Base-by-base conservation (phyloP, 2,113 vertebrate species). In the Brienomyrus brachyistius region DNA sequence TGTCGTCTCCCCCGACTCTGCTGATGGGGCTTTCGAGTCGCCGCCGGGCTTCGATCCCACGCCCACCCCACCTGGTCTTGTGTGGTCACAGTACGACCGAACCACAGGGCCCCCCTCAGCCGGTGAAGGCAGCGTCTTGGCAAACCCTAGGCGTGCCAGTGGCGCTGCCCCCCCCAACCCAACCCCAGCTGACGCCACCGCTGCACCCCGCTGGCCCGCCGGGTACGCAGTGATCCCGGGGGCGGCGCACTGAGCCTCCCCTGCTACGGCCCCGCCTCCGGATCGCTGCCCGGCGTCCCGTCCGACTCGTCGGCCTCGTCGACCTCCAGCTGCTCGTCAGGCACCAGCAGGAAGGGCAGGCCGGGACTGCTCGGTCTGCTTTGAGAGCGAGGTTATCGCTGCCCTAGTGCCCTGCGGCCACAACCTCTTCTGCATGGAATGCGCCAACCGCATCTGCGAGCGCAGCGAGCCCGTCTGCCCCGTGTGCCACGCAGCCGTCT, bases 341-440 rank as follows among this genome's bases (percentile, higher is more conserved):
- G 96, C 13, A 93, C 96, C 92, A 95, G 97, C 93, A 92, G 97
- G n/a, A 98, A 98, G 91, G 97, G 97, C 95, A 98, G 97, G 97
- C 93, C 97, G 98, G 50, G 98, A 98, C 91, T 99, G 97, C 94
- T 97, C 97, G 0, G 96, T 99, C 91, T 99, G 98, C 93, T 97
- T 98, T 0, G 98, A 99, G 96, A 98, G 97, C n/a, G 97, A 98
- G 88, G 98, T 99, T 90, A 98, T 98, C 51, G 98, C 98, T 0
- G 98, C 98, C 5, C 94, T 98, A 86, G 97, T 98, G 89, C 97
- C 97, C 92, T 98, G 97, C 15, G 97, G 97, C 54, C 97, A 98
- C 94, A 98, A 98, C 94, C 96, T 98, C 88, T 98, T 98, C 94
- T 98, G 97, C 94, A 97, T 98, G 97, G 97, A 97, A 92, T 98